Conservation (phyloP, 23 tunicate genomes). For the Trididemnum miniatum region DNA sequence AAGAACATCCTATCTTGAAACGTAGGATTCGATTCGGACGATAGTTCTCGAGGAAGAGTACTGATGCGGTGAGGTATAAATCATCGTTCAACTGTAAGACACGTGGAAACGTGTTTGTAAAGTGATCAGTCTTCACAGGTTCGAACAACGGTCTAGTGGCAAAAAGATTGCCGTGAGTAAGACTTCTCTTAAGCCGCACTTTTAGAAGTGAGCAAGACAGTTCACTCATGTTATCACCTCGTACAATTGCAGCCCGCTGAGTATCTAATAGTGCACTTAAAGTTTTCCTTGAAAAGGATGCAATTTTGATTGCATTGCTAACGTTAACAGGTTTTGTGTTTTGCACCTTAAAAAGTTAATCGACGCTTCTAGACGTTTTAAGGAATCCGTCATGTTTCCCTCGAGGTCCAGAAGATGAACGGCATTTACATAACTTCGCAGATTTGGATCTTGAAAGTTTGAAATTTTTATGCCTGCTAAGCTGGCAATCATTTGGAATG, state of each 20-base stretch:
- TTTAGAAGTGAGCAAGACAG: background rate
- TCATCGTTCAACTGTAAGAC: conserved; percentile 16
- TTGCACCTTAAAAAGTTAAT: background rate
- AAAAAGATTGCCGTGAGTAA: conserved; percentile 3
- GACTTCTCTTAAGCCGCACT: conserved; percentile 24
- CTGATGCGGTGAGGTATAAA: background rate
- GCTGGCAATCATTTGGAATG: background rate
- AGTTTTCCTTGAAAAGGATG: background rate
- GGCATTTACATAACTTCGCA: conserved; percentile 6
- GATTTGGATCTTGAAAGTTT: background rate
- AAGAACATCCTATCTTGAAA: background rate
- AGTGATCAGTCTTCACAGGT: conserved; percentile 11
- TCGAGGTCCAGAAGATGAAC: background rate
- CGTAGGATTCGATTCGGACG: conserved; percentile 1
- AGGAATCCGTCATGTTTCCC: background rate
- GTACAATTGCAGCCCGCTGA: conserved; percentile 6
- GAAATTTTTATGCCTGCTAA: background rate
- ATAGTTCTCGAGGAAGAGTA: conserved; percentile 1
- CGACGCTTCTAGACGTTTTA: background rate
- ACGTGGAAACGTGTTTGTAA: background rate
- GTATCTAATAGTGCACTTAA: conserved; percentile 19
- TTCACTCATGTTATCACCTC: conserved; percentile 8
- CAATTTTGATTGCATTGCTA: background rate
- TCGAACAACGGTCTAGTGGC: conserved; percentile 29
- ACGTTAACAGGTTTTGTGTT: conserved; percentile 5